phyloP scores from a whole-genome alignment of 2,797 vertebrate genomes.

The Artibeus lituratus region DNA sequence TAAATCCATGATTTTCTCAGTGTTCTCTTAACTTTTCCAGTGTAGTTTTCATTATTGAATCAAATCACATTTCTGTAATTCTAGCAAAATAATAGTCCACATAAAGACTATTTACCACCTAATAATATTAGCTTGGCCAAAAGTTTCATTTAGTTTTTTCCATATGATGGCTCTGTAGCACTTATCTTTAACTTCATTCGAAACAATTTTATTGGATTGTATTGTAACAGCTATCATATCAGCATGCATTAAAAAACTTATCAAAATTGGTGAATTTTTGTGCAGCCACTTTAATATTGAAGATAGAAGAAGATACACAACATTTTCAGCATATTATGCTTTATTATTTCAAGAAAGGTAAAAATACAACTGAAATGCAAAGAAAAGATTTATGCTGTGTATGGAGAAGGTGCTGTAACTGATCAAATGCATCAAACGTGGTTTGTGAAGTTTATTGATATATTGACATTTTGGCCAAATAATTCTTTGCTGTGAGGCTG shows the following conservation, averaged over 20 bases:
- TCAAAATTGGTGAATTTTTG: background rate
- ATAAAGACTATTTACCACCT: slow-evolving; percentile 25
- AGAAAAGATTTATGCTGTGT: background rate
- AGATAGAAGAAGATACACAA: background rate
- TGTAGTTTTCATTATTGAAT: slow-evolving; percentile 29
- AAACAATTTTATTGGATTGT: background rate
- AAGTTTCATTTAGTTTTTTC: background rate
- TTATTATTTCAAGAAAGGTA: background rate
- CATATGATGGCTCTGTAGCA: background rate
- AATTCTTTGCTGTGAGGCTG: background rate
- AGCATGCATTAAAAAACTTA: background rate
- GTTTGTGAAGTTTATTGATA: background rate
- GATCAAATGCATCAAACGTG: too few species aligned
- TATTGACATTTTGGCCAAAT: background rate
- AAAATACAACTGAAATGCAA: background rate
- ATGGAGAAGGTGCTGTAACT: background rate
- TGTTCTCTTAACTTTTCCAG: background rate
- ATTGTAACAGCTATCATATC: background rate
- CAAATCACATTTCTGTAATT: slow-evolving; percentile 34
- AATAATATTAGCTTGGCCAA: background rate
- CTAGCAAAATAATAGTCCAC: background rate
- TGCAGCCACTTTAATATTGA: background rate
- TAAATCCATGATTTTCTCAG: background rate
- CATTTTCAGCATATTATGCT: background rate
- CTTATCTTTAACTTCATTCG: background rate